These are phyloP conservation scores for Heliconius cydno DNA, from an alignment of 2,888 invertebrate genomes.

Conservation along the genomic window DNA sequence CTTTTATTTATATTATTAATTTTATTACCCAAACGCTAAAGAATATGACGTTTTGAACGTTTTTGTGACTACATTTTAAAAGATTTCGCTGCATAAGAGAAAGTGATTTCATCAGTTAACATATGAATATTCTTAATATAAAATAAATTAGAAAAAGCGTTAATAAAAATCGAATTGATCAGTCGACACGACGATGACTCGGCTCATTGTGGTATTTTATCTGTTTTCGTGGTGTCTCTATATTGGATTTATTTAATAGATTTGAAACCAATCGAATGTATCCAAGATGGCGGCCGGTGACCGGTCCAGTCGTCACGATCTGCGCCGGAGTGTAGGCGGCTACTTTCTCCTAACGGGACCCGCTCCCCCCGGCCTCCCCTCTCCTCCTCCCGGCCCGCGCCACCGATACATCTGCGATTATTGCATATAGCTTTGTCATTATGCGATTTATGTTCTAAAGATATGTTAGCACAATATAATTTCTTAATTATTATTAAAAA, in stretches of 20 bases:
- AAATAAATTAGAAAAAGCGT: constrained; percentile 16
- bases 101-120: constrained; percentile 55
- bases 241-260: constrained; percentile 55
- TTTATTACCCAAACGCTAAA: too few species aligned
- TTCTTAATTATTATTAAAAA: neutral
- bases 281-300: constrained; percentile 61
- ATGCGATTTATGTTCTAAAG: constrained; percentile 60
- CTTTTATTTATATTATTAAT: too few species aligned
- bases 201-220: constrained; percentile 18
- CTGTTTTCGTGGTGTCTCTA: constrained; percentile 28
- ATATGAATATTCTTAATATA: constrained; percentile 7
- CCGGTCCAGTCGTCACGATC: constrained; percentile 67
- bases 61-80: constrained; percentile 54
- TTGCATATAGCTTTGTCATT: constrained; percentile 54
- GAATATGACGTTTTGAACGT: constrained; percentile 33
- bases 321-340: constrained; percentile 73
- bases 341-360: constrained; percentile 83
- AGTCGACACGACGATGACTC: constrained; percentile 16
- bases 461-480: constrained; percentile 43
- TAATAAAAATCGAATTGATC: constrained; percentile 29
- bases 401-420: constrained; percentile 55
- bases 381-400: constrained; percentile 53
- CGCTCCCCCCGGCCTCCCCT: constrained; percentile 49
- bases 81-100: constrained; percentile 62
- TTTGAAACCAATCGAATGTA: constrained; percentile 63